Conservation (phyloP, 2,113 vertebrate genomes). For the Ceratotherium simum region DNA sequence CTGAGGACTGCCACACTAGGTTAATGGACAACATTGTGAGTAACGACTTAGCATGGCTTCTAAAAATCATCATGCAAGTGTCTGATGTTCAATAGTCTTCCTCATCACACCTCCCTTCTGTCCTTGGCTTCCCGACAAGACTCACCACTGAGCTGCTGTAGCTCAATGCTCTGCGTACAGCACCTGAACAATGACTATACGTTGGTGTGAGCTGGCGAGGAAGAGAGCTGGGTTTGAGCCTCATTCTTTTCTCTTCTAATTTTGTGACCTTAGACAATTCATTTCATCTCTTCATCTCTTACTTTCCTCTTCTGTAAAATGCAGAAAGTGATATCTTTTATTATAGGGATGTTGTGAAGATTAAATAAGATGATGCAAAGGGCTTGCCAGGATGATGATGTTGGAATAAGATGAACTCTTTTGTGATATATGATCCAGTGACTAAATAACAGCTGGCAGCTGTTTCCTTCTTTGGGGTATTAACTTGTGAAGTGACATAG, state of each 20-base stretch:
- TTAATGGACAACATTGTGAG: not conserved
- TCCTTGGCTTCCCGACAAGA: accelerated
- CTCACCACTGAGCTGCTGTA: accelerated
- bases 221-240: not conserved
- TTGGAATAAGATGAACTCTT: not conserved
- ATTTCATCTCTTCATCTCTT: not conserved
- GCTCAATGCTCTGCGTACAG: not conserved
- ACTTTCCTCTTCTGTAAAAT: not conserved
- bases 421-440: not conserved
- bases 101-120: not conserved
- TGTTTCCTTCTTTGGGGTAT: not conserved
- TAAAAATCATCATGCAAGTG: not conserved
- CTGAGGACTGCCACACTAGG: not conserved
- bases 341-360: not conserved
- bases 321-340: not conserved
- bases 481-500: not conserved
- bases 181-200: accelerated
- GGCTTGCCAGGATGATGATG: not conserved
- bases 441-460: not conserved
- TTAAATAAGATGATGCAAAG: not conserved
- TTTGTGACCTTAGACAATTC: not conserved
- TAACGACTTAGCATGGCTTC: not conserved
- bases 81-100: not conserved
- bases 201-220: not conserved
- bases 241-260: not conserved